phyloP scores from a whole-genome alignment of 2,888 invertebrate species.

The Caenorhabditis sp. region DNA sequence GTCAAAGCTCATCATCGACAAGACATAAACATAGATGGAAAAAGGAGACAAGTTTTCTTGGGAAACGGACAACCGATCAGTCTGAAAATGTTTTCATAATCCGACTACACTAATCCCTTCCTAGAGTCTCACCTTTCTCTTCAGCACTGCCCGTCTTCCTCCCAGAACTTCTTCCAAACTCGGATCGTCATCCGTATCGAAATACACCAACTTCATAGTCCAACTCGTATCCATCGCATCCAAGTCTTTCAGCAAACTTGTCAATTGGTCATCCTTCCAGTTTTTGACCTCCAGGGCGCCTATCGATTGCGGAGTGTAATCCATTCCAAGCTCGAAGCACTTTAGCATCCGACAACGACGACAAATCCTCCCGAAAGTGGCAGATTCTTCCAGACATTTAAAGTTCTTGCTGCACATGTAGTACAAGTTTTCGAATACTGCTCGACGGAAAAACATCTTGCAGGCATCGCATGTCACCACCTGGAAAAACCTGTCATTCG shows the following conservation, averaged over 20 bases:
- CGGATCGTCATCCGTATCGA: background rate
- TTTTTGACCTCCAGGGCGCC: background rate
- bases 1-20: background rate
- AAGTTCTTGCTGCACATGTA: background rate
- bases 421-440: background rate
- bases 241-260: background rate
- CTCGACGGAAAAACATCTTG: constrained; percentile 24
- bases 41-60: background rate
- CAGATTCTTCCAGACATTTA: background rate
- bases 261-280: background rate
- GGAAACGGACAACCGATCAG: background rate
- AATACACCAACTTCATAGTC: background rate
- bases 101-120: no score
- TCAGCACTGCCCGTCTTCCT: background rate
- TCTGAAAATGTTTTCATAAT: background rate
- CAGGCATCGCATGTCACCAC: constrained; percentile 16
- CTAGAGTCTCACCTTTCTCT: no score
- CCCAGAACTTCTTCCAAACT: background rate
- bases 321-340: background rate
- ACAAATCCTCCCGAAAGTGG: background rate
- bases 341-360: background rate
- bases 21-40: background rate
- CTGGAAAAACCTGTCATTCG: background rate
- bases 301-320: background rate
- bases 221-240: background rate